These are phyloP conservation scores for Neoaliturus tenellus DNA, from an alignment of 2,888 invertebrate species.

Conservation along the genomic window DNA sequence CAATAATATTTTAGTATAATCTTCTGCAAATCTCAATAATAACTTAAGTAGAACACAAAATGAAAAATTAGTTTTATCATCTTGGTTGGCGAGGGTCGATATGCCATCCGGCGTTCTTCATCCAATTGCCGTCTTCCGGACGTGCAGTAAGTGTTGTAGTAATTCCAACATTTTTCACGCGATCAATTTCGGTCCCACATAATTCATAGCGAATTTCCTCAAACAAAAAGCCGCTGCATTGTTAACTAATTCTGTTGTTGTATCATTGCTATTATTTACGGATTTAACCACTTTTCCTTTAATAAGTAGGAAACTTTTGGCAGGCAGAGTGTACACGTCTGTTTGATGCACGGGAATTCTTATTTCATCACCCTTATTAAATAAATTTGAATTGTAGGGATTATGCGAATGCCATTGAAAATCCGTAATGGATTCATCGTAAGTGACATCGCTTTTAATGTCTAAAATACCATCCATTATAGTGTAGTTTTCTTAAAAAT, in stretches of 20 bases:
- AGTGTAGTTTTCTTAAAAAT: neutral
- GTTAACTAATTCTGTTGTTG: neutral
- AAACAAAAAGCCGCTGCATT: slow-evolving; percentile 12
- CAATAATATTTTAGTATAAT: slow-evolving; percentile 19
- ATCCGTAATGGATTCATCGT: slow-evolving; percentile 22
- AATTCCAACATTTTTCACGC: slow-evolving; percentile 3
- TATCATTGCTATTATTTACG: neutral
- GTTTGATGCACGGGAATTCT: slow-evolving; percentile 16
- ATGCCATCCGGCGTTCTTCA: slow-evolving; percentile 33
- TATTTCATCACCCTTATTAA: slow-evolving; percentile 25
- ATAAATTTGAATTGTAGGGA: neutral
- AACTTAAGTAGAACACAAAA: slow-evolving; percentile 6
- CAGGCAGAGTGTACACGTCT: neutral
- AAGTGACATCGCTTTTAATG: neutral
- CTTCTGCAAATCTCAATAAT: too few relatives aligned
- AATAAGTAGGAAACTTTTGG: neutral
- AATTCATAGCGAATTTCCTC: slow-evolving; percentile 13
- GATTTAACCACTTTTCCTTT: neutral
- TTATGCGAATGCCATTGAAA: slow-evolving; percentile 18
- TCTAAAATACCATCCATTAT: slow-evolving; percentile 9
- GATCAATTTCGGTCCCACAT: neutral
- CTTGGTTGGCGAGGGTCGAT: neutral
- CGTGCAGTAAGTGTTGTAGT: slow-evolving; percentile 4
- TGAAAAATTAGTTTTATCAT: neutral
- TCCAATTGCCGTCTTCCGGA: neutral